These are phyloP conservation scores for Lutjanus erythropterus DNA, from an alignment of 2,113 vertebrate species.

Conservation along the genomic window DNA sequence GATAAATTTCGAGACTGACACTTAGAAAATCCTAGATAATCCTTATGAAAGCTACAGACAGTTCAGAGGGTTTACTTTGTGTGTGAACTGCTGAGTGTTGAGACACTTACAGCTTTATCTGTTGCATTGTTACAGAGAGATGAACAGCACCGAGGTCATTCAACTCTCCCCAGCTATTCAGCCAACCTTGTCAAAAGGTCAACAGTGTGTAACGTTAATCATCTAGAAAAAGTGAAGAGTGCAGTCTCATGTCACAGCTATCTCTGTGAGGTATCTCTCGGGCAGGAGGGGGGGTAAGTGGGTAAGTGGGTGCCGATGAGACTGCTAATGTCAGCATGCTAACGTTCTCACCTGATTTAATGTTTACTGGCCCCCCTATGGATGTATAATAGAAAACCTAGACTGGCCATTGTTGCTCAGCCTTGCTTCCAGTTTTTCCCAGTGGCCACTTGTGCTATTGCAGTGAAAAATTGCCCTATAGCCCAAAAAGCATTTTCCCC, in stretches of 20 bases:
- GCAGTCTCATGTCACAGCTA: background rate
- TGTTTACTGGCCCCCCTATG: no score
- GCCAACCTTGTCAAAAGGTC: background rate
- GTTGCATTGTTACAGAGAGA: background rate
- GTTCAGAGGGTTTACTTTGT: background rate
- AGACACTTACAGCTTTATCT: conserved; percentile 14
- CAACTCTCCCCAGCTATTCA: conserved; percentile 5
- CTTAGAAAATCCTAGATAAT: no score
- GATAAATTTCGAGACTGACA: no score
- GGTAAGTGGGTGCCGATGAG: no score
- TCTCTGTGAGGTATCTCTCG: background rate
- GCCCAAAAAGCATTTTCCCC: no score
- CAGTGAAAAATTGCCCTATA: no score
- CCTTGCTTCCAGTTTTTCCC: no score
- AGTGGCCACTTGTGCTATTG: no score
- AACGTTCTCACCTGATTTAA: background rate
- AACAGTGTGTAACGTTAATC: background rate
- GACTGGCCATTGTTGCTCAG: no score
- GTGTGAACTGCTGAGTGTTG: background rate
- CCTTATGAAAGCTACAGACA: background rate
- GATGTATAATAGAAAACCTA: no score
- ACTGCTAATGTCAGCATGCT: no score
- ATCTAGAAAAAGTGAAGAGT: background rate
- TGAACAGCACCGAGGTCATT: conserved; percentile 50
- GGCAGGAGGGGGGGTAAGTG: no score